Base-by-base conservation (phyloP, 2,888 invertebrate species). In the Camponotus fellah region DNA sequence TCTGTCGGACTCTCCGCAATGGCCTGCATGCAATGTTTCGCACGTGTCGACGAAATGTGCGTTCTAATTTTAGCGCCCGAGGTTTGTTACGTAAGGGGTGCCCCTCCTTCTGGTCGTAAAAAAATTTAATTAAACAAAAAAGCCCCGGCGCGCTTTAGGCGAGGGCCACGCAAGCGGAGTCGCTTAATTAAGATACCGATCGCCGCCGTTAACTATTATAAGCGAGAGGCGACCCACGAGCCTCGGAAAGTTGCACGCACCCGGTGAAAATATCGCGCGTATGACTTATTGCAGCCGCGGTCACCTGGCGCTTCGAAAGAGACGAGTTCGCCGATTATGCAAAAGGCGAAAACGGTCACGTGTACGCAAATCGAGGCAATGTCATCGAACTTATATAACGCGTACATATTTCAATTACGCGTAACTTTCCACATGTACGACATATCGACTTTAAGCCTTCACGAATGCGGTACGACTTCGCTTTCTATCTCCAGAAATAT, bases 371-470 rank as follows among this genome's bases (percentile, higher is more conserved):
- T 88, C 89, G 86, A 86, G 90, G 91, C 92, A 92, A 92, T 92
- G 92, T 92, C 92, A 92, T 91, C 91, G 90, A 92, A 92, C 92
- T 92, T 92, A 91, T 90, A 89, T 92, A 92, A 92, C 89, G 85
- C 89, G 85, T 62, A 26, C 2, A 26, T 26, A 83, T 86, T 88
- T 87, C 88, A 89, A 89, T 92, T 89, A 87, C 82, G 79, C 82
- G 43, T n/a, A 46, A 43, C n/a, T 71, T 43, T 60, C 32, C 14
- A 21, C n/a, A 40, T 40, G 17, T n/a, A 8, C 26, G 26, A 26
- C 37, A 49, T 34, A 34, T 43, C 34, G 56, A 14, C 14, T 40
- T 40, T 17, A 53, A 72, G 60, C 12, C 34, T 34, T 71, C 58
- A 53, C 17, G n/a, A 26, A 49, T 21, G 26, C 21, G 21, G 4